Percentiles rank a stretch among this genome's conserved stretches.
Evolutionary conservation across 2,888 invertebrate genomes (phyloP).

Genomic region (Seira ritae): DNA sequence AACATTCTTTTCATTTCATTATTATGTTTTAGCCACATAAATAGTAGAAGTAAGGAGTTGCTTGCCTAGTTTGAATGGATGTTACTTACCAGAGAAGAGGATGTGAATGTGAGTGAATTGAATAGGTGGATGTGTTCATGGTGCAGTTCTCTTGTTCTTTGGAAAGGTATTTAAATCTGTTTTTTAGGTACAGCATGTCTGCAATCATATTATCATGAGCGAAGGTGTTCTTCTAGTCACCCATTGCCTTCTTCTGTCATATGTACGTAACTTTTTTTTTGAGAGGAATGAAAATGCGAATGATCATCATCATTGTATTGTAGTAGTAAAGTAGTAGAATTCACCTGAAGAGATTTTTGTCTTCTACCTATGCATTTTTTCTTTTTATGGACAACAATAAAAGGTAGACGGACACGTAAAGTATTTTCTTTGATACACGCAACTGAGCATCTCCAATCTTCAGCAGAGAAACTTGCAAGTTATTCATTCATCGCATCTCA

Average conservation of each 20-base stretch:
- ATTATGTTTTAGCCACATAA: neutral
- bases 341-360: slow-evolving; percentile 15
- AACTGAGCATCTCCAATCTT: slow-evolving; percentile 7
- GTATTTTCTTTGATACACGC: slow-evolving; percentile 10
- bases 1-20: slow-evolving; percentile 12
- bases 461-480: neutral
- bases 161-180: slow-evolving; percentile 21
- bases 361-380: slow-evolving; percentile 9
- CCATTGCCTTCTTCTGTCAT: slow-evolving; percentile 15
- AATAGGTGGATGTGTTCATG: slow-evolving; percentile 4
- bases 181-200: neutral
- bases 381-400: slow-evolving; percentile 21
- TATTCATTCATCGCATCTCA: slow-evolving; percentile 10
- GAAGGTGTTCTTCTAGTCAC: slow-evolving; percentile 6
- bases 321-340: no score
- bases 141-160: slow-evolving; percentile 5
- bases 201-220: neutral
- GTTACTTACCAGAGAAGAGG: neutral
- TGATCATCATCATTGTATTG: slow-evolving; percentile 11
- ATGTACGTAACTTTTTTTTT: slow-evolving; percentile 11
- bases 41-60: no score
- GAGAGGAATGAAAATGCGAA: slow-evolving; percentile 8
- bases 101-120: neutral
- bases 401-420: slow-evolving; percentile 20
- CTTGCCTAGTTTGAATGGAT: slow-evolving; percentile 7